These are phyloP conservation scores for Metallyticus violacea DNA, from an alignment of 2,888 invertebrate genomes.

Conservation along the genomic window DNA sequence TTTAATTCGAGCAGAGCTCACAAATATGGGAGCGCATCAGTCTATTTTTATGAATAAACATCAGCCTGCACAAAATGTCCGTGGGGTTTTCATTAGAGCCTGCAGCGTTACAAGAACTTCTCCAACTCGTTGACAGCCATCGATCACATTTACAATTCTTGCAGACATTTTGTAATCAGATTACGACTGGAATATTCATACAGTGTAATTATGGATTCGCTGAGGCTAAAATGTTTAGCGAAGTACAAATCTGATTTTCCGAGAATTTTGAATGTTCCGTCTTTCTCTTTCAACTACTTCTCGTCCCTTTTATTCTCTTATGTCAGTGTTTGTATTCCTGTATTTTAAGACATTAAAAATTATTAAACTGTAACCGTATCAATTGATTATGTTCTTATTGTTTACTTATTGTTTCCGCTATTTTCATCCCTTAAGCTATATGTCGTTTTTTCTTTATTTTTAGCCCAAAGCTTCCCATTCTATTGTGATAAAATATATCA, in stretches of 20 bases:
- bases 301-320: neutral
- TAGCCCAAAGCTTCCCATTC: too few species aligned
- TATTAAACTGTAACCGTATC: too few species aligned
- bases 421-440: too few species aligned
- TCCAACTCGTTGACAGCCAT: neutral
- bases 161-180: conserved; percentile 25
- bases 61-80: conserved; percentile 16
- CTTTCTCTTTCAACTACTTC: neutral
- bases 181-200: conserved; percentile 33
- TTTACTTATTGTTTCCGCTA: too few species aligned
- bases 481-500: too few species aligned
- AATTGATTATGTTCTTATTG: too few species aligned
- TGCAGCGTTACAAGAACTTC: neutral
- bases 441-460: too few species aligned
- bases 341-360: neutral
- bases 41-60: conserved; percentile 30
- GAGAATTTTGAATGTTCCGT: neutral
- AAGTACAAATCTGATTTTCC: conserved; percentile 29
- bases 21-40: neutral
- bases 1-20: neutral
- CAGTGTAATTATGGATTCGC: conserved; percentile 27
- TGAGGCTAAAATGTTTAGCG: conserved; percentile 23
- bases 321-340: too few species aligned
- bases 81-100: conserved; percentile 27
- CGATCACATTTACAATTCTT: conserved; percentile 23